Evolutionary conservation across 2,888 invertebrate species (phyloP).

Genomic region (Pilophorus perplexus): DNA sequence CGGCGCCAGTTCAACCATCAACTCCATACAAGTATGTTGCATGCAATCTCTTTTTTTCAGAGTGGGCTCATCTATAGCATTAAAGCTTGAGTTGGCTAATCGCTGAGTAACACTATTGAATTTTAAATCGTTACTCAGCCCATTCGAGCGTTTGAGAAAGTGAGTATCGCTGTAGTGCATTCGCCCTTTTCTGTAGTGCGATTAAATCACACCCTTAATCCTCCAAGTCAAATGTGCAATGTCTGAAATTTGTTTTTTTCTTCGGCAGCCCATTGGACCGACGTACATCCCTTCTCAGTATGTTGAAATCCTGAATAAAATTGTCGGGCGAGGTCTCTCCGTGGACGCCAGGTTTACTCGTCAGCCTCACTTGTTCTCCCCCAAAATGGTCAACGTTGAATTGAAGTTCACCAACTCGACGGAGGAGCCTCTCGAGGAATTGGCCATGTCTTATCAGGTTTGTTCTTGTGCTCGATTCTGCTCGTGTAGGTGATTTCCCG

Average conservation of each 20-base stretch:
- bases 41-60: background rate
- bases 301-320: constrained; percentile 68
- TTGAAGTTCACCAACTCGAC: constrained; percentile 73
- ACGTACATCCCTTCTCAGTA: constrained; percentile 61
- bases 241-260: constrained; percentile 45
- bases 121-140: background rate
- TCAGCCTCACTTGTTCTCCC: constrained; percentile 76
- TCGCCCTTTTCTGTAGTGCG: background rate
- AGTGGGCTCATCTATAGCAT: background rate
- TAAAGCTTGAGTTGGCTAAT: no score
- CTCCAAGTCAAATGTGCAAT: constrained; percentile 26
- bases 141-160: no score
- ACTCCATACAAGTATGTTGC: constrained; percentile 4
- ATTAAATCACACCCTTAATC: constrained; percentile 11
- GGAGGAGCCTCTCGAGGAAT: constrained; percentile 62
- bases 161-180: no score
- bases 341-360: constrained; percentile 68
- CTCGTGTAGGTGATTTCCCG: no score
- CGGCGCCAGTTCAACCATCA: constrained; percentile 13
- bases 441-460: constrained; percentile 73
- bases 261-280: constrained; percentile 61
- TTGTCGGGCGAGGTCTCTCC: constrained; percentile 66
- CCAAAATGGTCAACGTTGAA: constrained; percentile 78
- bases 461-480: no score
- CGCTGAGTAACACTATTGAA: no score